Base-by-base conservation (phyloP, 1,140 invertebrate species). In the Copidosoma floridanum region DNA sequence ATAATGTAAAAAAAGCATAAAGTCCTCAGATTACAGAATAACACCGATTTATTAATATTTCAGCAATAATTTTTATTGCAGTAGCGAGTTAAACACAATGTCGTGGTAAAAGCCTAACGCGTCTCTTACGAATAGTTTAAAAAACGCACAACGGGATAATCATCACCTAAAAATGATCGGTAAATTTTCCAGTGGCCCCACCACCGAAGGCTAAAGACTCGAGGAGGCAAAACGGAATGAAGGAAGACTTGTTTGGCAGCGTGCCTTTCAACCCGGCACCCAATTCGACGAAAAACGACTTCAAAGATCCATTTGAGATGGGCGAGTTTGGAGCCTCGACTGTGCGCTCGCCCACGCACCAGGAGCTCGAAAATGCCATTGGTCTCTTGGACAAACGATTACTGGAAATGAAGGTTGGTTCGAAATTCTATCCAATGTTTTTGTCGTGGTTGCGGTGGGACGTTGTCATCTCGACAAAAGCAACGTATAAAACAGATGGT, bases 131-230 rank as follows among this genome's bases (percentile, higher is more conserved):
- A n/a, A n/a, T n/a, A n/a, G n/a, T n/a, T n/a, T n/a, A n/a, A n/a
- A n/a, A n/a, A n/a, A n/a, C n/a, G n/a, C n/a, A n/a, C n/a, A n/a
- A n/a, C n/a, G n/a, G n/a, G n/a, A n/a, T 66, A 12, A n/a, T n/a
- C n/a, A n/a, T n/a, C n/a, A n/a, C 65, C n/a, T n/a, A n/a, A n/a
- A n/a, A n/a, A n/a, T n/a, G n/a, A n/a, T n/a, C n/a, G n/a, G n/a
- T n/a, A n/a, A n/a, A n/a, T n/a, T n/a, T 82, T 83, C 5, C 72
- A 91, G 89, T 91, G 82, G 89, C 89, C 10, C 90, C 90, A 64
- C 90, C 90, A 63, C 88, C 89, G 59, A 91, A 91, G 76, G 83
- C 87, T 11, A 91, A 91, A 78, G 85, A 88, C 44, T 85, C 85
- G 4, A 84, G 84, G 74, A 82, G 86, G 56, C 85, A 85, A 53